A percentile compares a stretch with the other conserved stretches of the same genome.
phyloP scores from a whole-genome alignment of 2,113 vertebrate species.

The Micronycteris hirsuta region DNA sequence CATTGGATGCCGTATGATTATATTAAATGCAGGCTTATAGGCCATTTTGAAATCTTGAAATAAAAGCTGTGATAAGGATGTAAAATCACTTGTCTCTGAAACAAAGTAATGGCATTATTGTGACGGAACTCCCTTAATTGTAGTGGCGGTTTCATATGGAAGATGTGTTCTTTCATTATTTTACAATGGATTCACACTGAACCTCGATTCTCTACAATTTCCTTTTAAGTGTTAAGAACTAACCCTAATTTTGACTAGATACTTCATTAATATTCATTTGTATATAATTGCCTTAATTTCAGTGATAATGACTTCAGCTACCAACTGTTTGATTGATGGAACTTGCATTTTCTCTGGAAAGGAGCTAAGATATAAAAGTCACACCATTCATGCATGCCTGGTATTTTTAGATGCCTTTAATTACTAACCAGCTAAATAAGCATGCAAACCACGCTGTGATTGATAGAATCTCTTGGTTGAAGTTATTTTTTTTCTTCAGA shows the following conservation, averaged over 20 bases:
- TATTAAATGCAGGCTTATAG: constrained; percentile 9
- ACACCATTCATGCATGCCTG: constrained; percentile 84
- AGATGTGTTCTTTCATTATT: constrained; percentile 70
- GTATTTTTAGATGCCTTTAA: constrained; percentile 88
- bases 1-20: not conserved
- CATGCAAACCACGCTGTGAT: constrained; percentile 83
- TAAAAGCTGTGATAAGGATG: not conserved
- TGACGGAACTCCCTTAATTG: not conserved
- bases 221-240: constrained; percentile 76
- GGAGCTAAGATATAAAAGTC: constrained; percentile 84
- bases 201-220: constrained; percentile 73
- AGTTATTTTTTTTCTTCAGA: constrained; percentile 82
- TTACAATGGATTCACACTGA: constrained; percentile 69
- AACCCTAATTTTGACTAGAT: constrained; percentile 82
- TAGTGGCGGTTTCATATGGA: constrained; percentile 60
- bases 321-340: constrained; percentile 88
- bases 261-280: constrained; percentile 88
- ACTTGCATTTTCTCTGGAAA: constrained; percentile 82
- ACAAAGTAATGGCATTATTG: not conserved
- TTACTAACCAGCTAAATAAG: constrained; percentile 85
- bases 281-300: constrained; percentile 88
- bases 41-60: constrained; percentile 38
- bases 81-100: constrained; percentile 15
- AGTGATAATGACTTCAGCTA: constrained; percentile 86
- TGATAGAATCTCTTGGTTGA: constrained; percentile 83